Conservation (phyloP, 1,140 invertebrate genomes). For the Drosophila prosaltans region DNA sequence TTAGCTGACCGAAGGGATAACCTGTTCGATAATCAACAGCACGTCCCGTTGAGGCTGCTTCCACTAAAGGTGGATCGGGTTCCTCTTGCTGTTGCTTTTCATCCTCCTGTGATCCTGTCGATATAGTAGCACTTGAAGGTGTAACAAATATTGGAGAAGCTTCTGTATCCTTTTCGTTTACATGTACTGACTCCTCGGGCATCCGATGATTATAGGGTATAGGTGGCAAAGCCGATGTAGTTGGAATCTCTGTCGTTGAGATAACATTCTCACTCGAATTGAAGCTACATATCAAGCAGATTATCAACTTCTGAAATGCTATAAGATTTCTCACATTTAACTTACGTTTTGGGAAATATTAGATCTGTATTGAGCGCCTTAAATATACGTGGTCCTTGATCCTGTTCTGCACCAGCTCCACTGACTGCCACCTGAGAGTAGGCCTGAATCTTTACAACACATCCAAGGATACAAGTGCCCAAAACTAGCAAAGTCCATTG, state of each 20-base stretch:
- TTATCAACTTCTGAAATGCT: not conserved
- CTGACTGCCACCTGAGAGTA: conserved; percentile 67
- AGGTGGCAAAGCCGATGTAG: conserved; percentile 32
- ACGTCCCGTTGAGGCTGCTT: conserved; percentile 69
- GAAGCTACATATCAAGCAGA: conserved; percentile 46
- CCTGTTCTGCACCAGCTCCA: conserved; percentile 25
- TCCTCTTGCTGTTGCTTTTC: not conserved
- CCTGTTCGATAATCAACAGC: conserved; percentile 74
- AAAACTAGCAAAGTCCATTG: conserved; percentile 43
- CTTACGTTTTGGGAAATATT: conserved; percentile 77
- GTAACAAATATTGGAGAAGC: conserved; percentile 51
- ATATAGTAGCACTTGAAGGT: conserved; percentile 24
- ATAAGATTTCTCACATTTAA: not conserved
- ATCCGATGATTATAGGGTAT: conserved; percentile 66
- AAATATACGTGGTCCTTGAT: conserved; percentile 72
- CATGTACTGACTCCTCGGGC: conserved; percentile 1
- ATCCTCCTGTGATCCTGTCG: not conserved
- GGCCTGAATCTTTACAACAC: conserved; percentile 23
- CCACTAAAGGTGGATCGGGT: conserved; percentile 5
- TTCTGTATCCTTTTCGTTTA: not conserved
- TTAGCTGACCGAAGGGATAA: conserved; percentile 75
- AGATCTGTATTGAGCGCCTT: conserved; percentile 79
- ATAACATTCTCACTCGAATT: conserved; percentile 73
- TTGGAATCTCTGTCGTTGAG: conserved; percentile 53
- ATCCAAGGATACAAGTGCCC: conserved; percentile 27